Base-by-base conservation (phyloP, 2,113 vertebrate species). In the Vimba vimba region DNA sequence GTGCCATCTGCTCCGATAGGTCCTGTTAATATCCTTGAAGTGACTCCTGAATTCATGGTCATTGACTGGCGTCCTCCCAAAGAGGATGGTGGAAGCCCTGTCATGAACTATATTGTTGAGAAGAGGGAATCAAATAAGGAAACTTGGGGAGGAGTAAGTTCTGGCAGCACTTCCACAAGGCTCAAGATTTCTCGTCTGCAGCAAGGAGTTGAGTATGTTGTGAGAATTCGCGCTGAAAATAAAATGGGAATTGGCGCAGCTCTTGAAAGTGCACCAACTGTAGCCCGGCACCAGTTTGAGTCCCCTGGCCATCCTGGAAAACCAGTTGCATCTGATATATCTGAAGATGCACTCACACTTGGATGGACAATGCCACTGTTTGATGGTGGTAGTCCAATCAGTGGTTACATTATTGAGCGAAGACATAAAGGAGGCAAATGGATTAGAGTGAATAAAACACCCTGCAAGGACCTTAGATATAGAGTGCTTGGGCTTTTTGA, bases 41-140 rank as follows among this genome's bases (percentile, higher is more conserved):
- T 99, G 82, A 97, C 96, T 66, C 97, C 97, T 80, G 97, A 99
- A 89, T 91, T 96, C 77, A 99, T 99, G 98, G 93, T 95, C 81
- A 99, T 99, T 92, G 96, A 98, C 47, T 99, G 98, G 98, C 97
- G 96, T 12, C 96, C 97, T 88, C 98, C 98, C 88, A 93, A 99
- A 94, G 95, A 99, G 88, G 98, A 99, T 85, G 98, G 98, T 81
- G 98, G 98, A 71, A 99, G 95, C 89, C 95, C 98, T 36, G 94
- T 99, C 89, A 98, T 96, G 88, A 97, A 96, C 89, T 99, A 99
- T 68, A 96, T 99, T 82, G 95, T 99, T 90, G 98, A 99, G 91
- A 99, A 99, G 87, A 94, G 96, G 91, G 98, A 99, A 81, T 96
- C 97, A 85, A 98, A 94, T 87, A 99, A 99, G 91, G 97, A 96